Evolutionary conservation across 2,888 invertebrate species (phyloP).

Genomic region (Andrena dorsata): DNA sequence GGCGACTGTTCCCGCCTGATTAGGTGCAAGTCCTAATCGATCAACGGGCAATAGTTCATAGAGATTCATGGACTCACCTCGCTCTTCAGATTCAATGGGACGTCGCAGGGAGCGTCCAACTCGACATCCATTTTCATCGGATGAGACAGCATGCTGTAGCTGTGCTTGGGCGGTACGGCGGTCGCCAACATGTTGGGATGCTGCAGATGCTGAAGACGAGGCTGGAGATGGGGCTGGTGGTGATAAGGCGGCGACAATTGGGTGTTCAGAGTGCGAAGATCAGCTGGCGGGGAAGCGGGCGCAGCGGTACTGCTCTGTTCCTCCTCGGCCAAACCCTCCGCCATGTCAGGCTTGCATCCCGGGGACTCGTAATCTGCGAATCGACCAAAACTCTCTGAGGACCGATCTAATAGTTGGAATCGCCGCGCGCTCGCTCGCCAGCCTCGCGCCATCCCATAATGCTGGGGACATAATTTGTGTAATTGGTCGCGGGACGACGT

Average conservation of each 20-base stretch:
- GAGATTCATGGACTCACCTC: conserved; percentile 80
- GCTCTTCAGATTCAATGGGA: conserved; percentile 84
- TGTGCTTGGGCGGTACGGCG: conserved; percentile 83
- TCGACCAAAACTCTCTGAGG: conserved; percentile 73
- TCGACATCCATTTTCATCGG: conserved; percentile 82
- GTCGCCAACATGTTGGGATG: conserved; percentile 84
- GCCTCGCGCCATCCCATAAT: conserved; percentile 68
- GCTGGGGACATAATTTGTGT: conserved; percentile 68
- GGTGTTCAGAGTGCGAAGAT: conserved; percentile 85
- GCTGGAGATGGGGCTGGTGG: conserved; percentile 81
- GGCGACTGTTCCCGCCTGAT: conserved; percentile 44
- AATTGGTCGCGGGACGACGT: not conserved
- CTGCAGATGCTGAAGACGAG: conserved; percentile 78
- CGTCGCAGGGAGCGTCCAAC: conserved; percentile 83
- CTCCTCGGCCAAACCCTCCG: conserved; percentile 90
- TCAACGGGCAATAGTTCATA: conserved; percentile 44
- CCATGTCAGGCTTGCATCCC: conserved; percentile 94
- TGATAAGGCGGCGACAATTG: conserved; percentile 82
- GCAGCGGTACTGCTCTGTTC: conserved; percentile 87
- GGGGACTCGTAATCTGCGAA: conserved; percentile 89
- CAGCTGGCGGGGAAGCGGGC: conserved; percentile 86
- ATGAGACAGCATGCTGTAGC: conserved; percentile 83
- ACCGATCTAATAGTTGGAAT: conserved; percentile 71
- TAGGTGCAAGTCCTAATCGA: conserved; percentile 59
- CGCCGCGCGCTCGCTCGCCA: conserved; percentile 51